These are phyloP conservation scores for Liolophura sinensis DNA, from an alignment of 1,140 invertebrate genomes.

Conservation along the genomic window DNA sequence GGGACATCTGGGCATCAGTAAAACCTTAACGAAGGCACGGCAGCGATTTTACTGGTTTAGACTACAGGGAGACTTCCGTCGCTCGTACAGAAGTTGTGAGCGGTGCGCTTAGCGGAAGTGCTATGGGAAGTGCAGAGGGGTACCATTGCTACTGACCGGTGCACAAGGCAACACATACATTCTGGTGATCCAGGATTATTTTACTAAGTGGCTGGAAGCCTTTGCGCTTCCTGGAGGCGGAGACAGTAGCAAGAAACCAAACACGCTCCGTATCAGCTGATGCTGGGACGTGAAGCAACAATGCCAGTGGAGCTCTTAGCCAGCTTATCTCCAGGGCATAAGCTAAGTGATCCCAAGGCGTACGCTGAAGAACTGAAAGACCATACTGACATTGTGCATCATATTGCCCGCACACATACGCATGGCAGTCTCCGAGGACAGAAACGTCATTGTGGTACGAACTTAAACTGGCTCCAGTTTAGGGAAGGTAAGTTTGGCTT, in stretches of 20 bases:
- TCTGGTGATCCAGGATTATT: slow-evolving; percentile 49
- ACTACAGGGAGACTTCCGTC: neutral
- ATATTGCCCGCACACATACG: too few relatives aligned
- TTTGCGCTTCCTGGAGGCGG: slow-evolving; percentile 46
- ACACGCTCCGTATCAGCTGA: slow-evolving; percentile 12
- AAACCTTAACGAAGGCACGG: slow-evolving; percentile 7
- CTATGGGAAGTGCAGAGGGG: neutral
- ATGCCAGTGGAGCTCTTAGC: slow-evolving; percentile 15
- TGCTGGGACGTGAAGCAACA: slow-evolving; percentile 20
- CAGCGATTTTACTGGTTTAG: slow-evolving; percentile 8
- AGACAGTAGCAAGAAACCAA: slow-evolving; percentile 42
- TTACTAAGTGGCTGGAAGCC: slow-evolving; percentile 56
- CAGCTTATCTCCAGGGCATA: slow-evolving; percentile 9
- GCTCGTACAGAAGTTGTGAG: neutral
- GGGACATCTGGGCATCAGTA: slow-evolving; percentile 18
- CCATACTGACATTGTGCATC: too few relatives aligned
- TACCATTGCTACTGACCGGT: too few relatives aligned
- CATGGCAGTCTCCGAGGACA: too few relatives aligned
- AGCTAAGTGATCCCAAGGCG: too few relatives aligned
- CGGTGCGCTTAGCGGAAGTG: neutral
- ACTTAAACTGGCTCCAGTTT: too few relatives aligned
- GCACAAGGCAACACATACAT: slow-evolving; percentile 43
- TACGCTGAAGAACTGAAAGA: too few relatives aligned
- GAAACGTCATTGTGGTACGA: too few relatives aligned
- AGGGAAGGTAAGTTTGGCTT: too few relatives aligned